A percentile compares a stretch with the other conserved stretches of the same genome.
Evolutionary conservation across 2,797 vertebrate species (phyloP).

Genomic region (Neosilurus mollespiculum): DNA sequence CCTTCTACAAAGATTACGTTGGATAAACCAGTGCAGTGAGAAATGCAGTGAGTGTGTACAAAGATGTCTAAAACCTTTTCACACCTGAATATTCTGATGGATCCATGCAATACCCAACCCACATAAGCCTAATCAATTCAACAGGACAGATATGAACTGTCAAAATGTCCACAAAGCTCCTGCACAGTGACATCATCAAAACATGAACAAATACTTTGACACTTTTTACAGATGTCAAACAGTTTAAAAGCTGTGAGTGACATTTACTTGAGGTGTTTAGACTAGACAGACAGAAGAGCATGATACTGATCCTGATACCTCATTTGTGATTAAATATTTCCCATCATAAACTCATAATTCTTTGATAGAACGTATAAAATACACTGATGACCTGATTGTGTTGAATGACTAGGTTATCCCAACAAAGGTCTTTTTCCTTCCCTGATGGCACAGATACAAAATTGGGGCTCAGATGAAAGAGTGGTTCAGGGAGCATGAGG

Average conservation of each 20-base stretch:
- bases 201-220: neutral
- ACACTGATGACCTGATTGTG: too few relatives aligned
- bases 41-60: neutral
- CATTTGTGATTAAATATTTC: neutral
- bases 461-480: too few relatives aligned
- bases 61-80: neutral
- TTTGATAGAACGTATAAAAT: neutral
- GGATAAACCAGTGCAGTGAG: neutral
- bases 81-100: neutral
- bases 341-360: neutral
- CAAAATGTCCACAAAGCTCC: neutral
- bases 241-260: slow-evolving; percentile 7
- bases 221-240: neutral
- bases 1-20: neutral
- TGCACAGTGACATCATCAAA: neutral
- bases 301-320: neutral
- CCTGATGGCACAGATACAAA: too few relatives aligned
- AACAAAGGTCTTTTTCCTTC: too few relatives aligned
- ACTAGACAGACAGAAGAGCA: neutral
- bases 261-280: neutral
- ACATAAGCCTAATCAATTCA: neutral
- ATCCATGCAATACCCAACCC: neutral
- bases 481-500: too few relatives aligned
- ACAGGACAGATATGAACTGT: neutral
- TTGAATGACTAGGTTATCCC: too few relatives aligned